phyloP scores from a whole-genome alignment of 2,113 vertebrate genomes.

The Ariopsis seemanni region DNA sequence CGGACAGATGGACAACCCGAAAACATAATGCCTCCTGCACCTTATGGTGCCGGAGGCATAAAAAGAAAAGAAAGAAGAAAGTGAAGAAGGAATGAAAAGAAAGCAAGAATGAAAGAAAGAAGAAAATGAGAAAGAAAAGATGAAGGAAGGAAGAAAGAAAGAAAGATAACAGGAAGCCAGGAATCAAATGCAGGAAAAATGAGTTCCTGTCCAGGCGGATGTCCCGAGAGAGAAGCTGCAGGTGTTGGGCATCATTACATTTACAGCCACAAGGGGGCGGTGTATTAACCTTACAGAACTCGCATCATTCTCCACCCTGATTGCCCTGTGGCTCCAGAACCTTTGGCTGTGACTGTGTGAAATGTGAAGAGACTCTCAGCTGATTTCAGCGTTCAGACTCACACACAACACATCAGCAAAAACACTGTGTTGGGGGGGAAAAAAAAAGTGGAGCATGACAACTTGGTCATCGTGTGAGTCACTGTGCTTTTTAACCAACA shows the following conservation, averaged over 20 bases:
- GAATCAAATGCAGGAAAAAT: not conserved
- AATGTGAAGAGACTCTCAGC: conserved; percentile 1
- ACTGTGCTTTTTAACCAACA: not conserved
- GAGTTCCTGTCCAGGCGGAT: not conserved
- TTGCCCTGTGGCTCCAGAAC: not conserved
- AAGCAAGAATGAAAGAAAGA: no score
- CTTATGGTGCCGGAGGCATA: no score
- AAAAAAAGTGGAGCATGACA: not conserved
- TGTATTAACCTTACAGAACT: not conserved
- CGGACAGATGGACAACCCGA: no score
- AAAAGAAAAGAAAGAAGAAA: not conserved
- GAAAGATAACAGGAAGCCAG: not conserved
- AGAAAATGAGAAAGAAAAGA: not conserved
- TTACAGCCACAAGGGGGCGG: not conserved
- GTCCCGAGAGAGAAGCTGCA: not conserved
- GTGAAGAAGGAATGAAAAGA: not conserved
- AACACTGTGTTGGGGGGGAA: not conserved
- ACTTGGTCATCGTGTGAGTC: not conserved
- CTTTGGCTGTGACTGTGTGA: conserved; percentile 12
- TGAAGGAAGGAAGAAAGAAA: not conserved
- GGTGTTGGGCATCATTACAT: not conserved
- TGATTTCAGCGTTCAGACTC: conserved; percentile 1
- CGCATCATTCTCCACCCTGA: not conserved
- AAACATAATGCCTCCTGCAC: no score
- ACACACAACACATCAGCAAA: conserved; percentile 1